Evolutionary conservation across 2,888 invertebrate species (phyloP).

Genomic region (Nephrotoma flavescens): DNA sequence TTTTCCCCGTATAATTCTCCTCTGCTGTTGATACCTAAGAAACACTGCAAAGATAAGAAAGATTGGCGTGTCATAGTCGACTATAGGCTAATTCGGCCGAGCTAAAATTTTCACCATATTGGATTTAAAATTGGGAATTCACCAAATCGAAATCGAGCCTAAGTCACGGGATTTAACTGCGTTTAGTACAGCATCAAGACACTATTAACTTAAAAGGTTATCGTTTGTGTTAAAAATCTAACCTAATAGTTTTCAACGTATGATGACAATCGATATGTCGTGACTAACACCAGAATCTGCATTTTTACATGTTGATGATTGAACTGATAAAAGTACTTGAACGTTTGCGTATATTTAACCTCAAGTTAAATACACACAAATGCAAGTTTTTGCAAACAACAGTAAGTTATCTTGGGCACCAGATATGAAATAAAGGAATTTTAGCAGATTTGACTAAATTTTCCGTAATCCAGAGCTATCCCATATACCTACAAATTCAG

Average conservation of each 20-base stretch:
- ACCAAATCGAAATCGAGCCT: not conserved
- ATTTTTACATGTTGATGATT: not conserved
- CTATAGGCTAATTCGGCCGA: not conserved
- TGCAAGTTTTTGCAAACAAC: not conserved
- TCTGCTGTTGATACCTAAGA: not conserved
- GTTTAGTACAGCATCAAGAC: not conserved
- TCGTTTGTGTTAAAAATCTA: not conserved
- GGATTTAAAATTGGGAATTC: not conserved
- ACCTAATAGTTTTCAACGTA: not conserved
- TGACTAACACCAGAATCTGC: not conserved
- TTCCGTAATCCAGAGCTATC: too few relatives aligned
- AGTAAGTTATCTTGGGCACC: not conserved
- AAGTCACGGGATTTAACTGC: not conserved
- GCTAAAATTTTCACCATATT: not conserved
- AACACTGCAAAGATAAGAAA: not conserved
- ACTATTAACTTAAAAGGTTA: not conserved
- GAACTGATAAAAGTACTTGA: too few relatives aligned
- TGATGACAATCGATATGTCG: not conserved
- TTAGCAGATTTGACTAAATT: not conserved
- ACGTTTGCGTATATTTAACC: not conserved
- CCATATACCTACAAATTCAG: too few relatives aligned
- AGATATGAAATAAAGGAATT: not conserved
- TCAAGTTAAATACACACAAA: not conserved
- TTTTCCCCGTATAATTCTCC: not conserved
- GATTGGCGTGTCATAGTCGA: not conserved